Conservation (phyloP, 1,140 invertebrate genomes). For the Archegozetes longisetosus region DNA sequence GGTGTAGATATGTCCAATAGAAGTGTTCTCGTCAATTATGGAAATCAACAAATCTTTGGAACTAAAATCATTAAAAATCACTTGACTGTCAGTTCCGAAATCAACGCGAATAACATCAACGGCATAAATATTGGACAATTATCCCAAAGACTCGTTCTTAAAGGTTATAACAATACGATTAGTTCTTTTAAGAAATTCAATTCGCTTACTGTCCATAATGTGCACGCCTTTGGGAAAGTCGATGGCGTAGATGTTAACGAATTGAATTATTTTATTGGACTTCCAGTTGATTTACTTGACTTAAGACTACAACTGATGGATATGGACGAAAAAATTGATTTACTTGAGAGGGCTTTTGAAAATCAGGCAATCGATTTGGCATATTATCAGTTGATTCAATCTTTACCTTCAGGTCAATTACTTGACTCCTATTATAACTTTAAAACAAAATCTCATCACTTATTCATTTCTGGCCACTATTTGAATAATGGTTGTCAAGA, state of each 20-base stretch:
- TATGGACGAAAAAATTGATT: not conserved
- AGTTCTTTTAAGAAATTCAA: not conserved
- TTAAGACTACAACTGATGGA: not conserved
- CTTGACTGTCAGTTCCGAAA: slow-evolving; percentile 4
- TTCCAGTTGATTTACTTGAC: not conserved
- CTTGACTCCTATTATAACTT: not conserved
- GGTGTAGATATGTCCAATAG: slow-evolving; percentile 12
- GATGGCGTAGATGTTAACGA: not conserved
- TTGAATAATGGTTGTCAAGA: not conserved
- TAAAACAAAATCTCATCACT: not conserved
- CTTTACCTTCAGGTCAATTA: not conserved
- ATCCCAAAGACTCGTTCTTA: not conserved
- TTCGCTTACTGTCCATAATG: not conserved
- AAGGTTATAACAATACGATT: not conserved
- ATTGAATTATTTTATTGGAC: not conserved
- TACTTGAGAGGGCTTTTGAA: not conserved
- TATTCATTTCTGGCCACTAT: not conserved
- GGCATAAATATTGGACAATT: not conserved
- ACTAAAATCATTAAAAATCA: slow-evolving; percentile 8
- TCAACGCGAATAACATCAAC: not conserved
- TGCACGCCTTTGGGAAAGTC: not conserved
- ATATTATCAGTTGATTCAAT: not conserved
- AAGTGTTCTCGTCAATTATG: slow-evolving; percentile 14
- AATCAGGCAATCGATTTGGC: not conserved
- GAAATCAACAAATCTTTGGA: slow-evolving; percentile 13